Evolutionary conservation across 64 coral and sea anemone species (phyloP).

Genomic region (Actinia equina): DNA sequence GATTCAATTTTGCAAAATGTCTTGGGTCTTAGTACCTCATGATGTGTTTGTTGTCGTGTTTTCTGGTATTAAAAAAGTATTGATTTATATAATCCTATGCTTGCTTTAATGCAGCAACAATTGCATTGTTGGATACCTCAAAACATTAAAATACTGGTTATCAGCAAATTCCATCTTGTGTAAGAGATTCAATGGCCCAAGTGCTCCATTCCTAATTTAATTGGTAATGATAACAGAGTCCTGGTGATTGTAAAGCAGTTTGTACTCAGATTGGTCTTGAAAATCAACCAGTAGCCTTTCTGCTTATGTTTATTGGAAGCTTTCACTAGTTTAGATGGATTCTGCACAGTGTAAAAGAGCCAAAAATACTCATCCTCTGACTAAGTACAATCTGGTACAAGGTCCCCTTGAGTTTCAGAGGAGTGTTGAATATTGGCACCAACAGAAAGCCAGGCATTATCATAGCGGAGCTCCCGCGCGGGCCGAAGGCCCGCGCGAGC

Average conservation of each 20-base stretch:
- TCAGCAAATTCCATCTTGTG: slow-evolving; percentile 28
- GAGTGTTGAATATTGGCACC: slow-evolving; percentile 35
- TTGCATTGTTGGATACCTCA: slow-evolving; percentile 42
- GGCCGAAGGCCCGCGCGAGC: too few species aligned
- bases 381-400: slow-evolving; percentile 44
- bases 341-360: slow-evolving; percentile 37
- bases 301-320: slow-evolving; percentile 11
- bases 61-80: neutral
- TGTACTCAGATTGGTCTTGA: slow-evolving; percentile 23
- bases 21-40: too few species aligned
- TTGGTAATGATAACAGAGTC: slow-evolving; percentile 43
- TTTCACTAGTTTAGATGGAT: slow-evolving; percentile 35
- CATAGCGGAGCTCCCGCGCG: too few species aligned
- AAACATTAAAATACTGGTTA: slow-evolving; percentile 27
- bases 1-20: too few species aligned
- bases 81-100: neutral
- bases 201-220: slow-evolving; percentile 45
- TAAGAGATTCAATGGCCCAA: slow-evolving; percentile 47
- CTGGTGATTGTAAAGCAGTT: slow-evolving; percentile 34
- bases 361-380: too few species aligned
- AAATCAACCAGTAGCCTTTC: slow-evolving; percentile 44
- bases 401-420: slow-evolving; percentile 35
- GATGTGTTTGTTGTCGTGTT: too few species aligned
- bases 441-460: slow-evolving; percentile 18
- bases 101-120: slow-evolving; percentile 37